Evolutionary conservation across 2,888 invertebrate species (phyloP).

Genomic region (Athetis lepigone): DNA sequence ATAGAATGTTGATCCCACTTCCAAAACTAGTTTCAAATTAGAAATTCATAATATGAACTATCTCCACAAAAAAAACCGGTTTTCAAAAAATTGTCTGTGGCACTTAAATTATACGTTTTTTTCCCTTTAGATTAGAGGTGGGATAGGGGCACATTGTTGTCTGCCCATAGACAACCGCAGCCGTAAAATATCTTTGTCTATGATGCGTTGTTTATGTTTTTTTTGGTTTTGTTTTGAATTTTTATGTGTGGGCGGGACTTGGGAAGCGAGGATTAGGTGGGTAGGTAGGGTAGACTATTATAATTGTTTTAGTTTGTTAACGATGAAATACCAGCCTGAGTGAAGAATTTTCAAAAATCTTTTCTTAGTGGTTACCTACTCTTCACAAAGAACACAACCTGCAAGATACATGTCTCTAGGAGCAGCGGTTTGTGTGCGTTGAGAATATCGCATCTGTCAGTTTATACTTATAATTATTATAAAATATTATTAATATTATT

Average conservation of each 20-base stretch:
- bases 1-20: slow-evolving; percentile 45
- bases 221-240: slow-evolving; percentile 44
- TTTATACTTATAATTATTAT: too few relatives aligned
- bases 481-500: too few relatives aligned
- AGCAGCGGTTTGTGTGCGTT: too few relatives aligned
- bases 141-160: slow-evolving; percentile 74
- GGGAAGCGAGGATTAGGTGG: neutral
- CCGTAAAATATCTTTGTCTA: slow-evolving; percentile 66
- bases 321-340: too few relatives aligned
- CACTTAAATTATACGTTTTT: slow-evolving; percentile 47
- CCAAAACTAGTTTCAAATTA: slow-evolving; percentile 57
- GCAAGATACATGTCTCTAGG: too few relatives aligned
- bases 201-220: slow-evolving; percentile 54
- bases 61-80: slow-evolving; percentile 56
- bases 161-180: slow-evolving; percentile 69
- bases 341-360: too few relatives aligned
- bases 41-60: slow-evolving; percentile 52
- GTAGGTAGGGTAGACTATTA: neutral
- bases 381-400: too few relatives aligned
- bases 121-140: slow-evolving; percentile 53
- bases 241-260: slow-evolving; percentile 15
- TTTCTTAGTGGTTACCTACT: too few relatives aligned
- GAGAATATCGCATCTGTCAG: too few relatives aligned
- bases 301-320: neutral
- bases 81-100: slow-evolving; percentile 42